Evolutionary conservation across 2,113 vertebrate genomes (phyloP).

Genomic region (Agelaius phoeniceus): DNA sequence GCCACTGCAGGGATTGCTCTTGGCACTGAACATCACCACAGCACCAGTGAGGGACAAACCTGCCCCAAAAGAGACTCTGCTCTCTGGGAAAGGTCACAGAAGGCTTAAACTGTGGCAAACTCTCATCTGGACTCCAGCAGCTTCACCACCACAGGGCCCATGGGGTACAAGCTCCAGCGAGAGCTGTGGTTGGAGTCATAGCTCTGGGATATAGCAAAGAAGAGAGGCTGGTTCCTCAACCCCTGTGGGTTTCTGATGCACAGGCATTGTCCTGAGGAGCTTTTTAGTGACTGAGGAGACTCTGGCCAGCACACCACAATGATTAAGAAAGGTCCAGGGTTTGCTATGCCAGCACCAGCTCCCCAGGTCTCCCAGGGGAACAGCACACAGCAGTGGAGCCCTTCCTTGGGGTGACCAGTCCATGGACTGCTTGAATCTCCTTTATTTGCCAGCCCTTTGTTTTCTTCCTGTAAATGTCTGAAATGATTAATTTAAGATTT

Average conservation of each 20-base stretch:
- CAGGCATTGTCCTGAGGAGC: background rate
- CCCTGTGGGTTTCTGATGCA: background rate
- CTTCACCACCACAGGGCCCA: background rate
- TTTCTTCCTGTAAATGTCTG: constrained; percentile 67
- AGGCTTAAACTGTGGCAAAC: background rate
- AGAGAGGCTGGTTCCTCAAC: background rate
- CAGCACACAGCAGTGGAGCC: background rate
- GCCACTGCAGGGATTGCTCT: background rate
- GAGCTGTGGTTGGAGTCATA: background rate
- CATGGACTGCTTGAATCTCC: background rate
- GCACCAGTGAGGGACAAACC: background rate
- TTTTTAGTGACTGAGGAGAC: background rate
- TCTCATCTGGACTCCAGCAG: background rate
- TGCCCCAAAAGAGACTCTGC: background rate
- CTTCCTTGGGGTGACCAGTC: background rate
- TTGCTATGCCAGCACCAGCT: background rate
- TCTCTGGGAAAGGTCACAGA: background rate
- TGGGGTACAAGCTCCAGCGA: accelerated
- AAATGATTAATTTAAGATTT: constrained; percentile 71
- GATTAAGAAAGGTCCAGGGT: background rate
- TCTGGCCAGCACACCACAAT: background rate
- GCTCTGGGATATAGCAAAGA: background rate
- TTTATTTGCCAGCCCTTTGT: background rate
- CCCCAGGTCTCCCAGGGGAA: background rate
- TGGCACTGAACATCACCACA: background rate